phyloP scores from a whole-genome alignment of 2,888 invertebrate genomes.

The Tenodera sinensis region DNA sequence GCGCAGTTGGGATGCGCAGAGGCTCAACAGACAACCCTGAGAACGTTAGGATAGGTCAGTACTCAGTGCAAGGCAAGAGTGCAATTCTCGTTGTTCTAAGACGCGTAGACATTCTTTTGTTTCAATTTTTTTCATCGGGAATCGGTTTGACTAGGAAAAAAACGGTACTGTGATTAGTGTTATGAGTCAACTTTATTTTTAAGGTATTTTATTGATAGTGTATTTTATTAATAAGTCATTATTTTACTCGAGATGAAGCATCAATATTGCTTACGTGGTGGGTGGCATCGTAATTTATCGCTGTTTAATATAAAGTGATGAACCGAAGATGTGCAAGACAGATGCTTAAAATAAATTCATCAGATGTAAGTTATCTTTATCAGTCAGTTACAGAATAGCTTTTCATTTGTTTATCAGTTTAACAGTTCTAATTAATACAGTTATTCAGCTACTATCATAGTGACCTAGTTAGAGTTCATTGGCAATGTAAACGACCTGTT shows the following conservation, averaged over 20 bases:
- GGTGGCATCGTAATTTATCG: background rate
- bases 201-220: background rate
- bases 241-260: background rate
- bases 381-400: background rate
- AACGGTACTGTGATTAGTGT: background rate
- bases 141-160: background rate
- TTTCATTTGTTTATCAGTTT: background rate
- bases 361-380: background rate
- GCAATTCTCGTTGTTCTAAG: background rate
- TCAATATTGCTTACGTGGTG: background rate
- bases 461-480: background rate
- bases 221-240: background rate
- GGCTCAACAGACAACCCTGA: background rate
- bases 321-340: background rate
- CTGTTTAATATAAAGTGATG: background rate
- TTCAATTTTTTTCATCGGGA: background rate
- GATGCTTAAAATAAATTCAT: background rate
- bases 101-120: background rate
- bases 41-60: conserved; percentile 7
- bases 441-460: background rate
- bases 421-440: background rate
- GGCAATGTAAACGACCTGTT: background rate
- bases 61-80: background rate
- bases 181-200: background rate
- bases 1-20: conserved; percentile 6